Evolutionary conservation across 1,140 invertebrate genomes (phyloP).

Genomic region (Stegodyphus dumicola): DNA sequence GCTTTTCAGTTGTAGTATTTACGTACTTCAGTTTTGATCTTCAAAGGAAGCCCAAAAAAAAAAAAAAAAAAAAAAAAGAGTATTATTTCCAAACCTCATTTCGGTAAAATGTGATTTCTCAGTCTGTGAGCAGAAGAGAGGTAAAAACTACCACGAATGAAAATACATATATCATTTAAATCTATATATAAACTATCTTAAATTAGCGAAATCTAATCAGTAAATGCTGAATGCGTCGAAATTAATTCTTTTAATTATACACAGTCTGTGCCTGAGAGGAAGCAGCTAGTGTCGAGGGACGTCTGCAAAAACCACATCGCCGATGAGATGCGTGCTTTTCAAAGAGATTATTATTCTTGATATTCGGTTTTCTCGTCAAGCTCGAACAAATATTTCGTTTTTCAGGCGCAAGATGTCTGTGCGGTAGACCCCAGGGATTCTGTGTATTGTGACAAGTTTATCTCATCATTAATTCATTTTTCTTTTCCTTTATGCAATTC

Average conservation of each 20-base stretch:
- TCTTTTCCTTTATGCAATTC: slow-evolving; percentile 1
- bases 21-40: no score
- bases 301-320: slow-evolving; percentile 7
- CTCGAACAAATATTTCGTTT: slow-evolving; percentile 38
- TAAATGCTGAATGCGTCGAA: background rate
- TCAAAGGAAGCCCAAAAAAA: no score
- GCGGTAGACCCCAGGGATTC: background rate
- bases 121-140: no score
- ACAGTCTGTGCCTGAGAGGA: background rate
- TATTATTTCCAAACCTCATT: no score
- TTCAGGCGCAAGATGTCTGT: slow-evolving; percentile 6
- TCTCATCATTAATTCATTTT: slow-evolving; percentile 45
- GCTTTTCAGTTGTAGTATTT: no score
- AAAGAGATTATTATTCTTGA: slow-evolving; percentile 3
- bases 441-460: slow-evolving; percentile 25
- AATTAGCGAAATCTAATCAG: slow-evolving; percentile 27
- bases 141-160: no score
- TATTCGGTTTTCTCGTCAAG: slow-evolving; percentile 15
- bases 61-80: no score
- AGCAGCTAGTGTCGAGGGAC: background rate
- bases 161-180: no score
- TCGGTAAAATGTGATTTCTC: no score
- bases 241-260: slow-evolving; percentile 37
- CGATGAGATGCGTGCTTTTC: background rate
- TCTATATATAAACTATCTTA: no score